Evolutionary conservation across 2,113 vertebrate genomes (phyloP).

Genomic region (Dipodomys spectabilis): DNA sequence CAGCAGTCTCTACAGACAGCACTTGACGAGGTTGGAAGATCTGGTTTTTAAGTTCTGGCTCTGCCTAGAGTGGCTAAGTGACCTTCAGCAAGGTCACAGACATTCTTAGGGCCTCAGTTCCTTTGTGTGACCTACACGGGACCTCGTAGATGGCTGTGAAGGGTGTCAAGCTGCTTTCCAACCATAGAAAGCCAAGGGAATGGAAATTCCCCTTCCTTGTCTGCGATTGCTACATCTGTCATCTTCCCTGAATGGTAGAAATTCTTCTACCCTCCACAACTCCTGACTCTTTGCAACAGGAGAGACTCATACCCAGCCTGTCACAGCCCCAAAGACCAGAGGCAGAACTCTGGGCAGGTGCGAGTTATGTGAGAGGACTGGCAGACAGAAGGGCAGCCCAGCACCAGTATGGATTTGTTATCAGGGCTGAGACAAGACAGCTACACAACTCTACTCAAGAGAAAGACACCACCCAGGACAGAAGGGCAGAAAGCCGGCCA

Average conservation of each 20-base stretch:
- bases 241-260: not conserved
- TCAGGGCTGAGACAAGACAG: not conserved
- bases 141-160: not conserved
- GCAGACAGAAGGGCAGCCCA: accelerated
- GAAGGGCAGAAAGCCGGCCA: no score
- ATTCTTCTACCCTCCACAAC: not conserved
- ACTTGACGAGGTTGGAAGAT: not conserved
- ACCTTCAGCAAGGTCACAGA: conserved; percentile 63
- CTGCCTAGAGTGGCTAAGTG: not conserved
- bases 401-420: not conserved
- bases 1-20: not conserved
- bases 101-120: not conserved
- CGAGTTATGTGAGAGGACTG: accelerated
- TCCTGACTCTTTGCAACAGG: accelerated
- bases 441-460: not conserved
- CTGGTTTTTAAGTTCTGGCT: not conserved
- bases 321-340: not conserved
- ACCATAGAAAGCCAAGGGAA: not conserved
- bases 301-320: no score
- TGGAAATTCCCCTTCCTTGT: not conserved
- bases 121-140: not conserved
- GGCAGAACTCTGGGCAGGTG: no score
- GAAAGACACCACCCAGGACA: not conserved
- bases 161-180: not conserved
- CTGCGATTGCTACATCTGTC: not conserved